Conservation (phyloP, 2,888 invertebrate genomes). For the Chesias legatella region DNA sequence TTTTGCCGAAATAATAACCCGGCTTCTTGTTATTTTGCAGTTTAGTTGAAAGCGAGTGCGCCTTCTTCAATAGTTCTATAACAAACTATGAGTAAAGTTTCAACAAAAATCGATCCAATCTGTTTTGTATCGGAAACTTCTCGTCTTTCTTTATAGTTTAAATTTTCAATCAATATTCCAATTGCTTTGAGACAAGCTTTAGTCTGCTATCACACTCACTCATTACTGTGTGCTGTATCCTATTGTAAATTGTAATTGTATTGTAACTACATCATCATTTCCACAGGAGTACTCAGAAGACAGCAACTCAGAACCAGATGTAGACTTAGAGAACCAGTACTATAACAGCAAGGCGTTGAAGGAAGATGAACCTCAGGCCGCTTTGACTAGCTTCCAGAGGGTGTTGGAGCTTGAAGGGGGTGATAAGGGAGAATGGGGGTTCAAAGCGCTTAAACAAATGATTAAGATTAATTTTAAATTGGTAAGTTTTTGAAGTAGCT, state of each 20-base stretch:
- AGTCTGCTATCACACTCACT: too few species aligned
- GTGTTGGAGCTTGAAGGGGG: constrained; percentile 98
- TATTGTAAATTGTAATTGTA: too few species aligned
- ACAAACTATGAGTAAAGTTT: background rate
- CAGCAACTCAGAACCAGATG: constrained; percentile 99
- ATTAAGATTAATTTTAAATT: constrained; percentile 99
- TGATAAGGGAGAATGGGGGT: constrained; percentile 99
- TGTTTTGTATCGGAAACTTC: too few species aligned
- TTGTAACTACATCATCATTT: constrained; percentile 3
- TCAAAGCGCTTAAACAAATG: constrained; percentile 99
- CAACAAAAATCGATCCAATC: too few species aligned
- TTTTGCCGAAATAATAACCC: constrained; percentile 3
- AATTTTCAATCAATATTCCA: too few species aligned
- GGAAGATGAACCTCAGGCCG: constrained; percentile 96
- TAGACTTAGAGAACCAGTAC: constrained; percentile 99
- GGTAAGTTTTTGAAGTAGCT: too few species aligned
- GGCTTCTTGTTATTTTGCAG: background rate
- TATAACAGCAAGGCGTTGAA: constrained; percentile 99
- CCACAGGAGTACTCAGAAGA: constrained; percentile 98
- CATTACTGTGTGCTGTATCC: too few species aligned
- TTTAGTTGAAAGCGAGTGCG: background rate
- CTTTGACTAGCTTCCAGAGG: constrained; percentile 95
- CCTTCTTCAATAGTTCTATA: background rate
- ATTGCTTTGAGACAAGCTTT: too few species aligned
- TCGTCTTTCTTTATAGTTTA: too few species aligned